A percentile compares a stretch with the other conserved stretches of the same genome.
Evolutionary conservation across 2,888 invertebrate genomes (phyloP).

Genomic region (Matsumyia berberina): DNA sequence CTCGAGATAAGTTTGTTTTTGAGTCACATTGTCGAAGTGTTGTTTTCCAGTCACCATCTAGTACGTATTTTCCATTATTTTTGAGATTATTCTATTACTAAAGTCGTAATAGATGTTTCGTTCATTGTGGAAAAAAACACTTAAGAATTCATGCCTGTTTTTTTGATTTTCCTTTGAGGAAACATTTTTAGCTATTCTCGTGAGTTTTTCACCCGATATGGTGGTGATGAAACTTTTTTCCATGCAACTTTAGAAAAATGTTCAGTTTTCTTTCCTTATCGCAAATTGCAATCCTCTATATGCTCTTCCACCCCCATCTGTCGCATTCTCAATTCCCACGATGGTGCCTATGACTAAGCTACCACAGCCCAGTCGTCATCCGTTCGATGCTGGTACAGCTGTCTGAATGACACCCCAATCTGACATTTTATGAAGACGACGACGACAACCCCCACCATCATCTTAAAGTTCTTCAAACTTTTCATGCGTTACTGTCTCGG

Average conservation of each 20-base stretch:
- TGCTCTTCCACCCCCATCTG: constrained; percentile 12
- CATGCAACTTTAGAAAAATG: constrained; percentile 19
- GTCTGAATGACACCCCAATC: constrained; percentile 59
- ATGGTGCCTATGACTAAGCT: constrained; percentile 15
- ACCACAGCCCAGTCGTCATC: constrained; percentile 33
- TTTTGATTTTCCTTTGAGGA: background rate
- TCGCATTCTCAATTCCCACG: constrained; percentile 49
- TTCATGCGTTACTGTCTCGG: constrained; percentile 68
- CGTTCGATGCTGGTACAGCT: constrained; percentile 44
- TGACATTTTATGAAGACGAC: constrained; percentile 52
- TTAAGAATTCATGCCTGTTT: background rate
- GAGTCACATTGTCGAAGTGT: constrained; percentile 22
- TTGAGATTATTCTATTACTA: no score
- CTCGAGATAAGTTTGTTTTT: constrained; percentile 31
- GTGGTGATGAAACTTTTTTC: constrained; percentile 47
- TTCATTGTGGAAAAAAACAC: no score
- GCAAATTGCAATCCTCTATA: constrained; percentile 60
- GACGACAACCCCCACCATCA: constrained; percentile 3
- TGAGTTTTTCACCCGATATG: background rate
- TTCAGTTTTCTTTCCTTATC: constrained; percentile 55
- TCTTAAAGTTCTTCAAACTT: constrained; percentile 69
- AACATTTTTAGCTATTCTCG: constrained; percentile 10
- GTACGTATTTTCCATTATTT: no score
- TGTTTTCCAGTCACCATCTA: background rate
- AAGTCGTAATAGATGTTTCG: no score